A percentile compares a stretch with the other conserved stretches of the same genome.
Evolutionary conservation across 2,888 invertebrate species (phyloP).

Genomic region (Sphaerophoria taeniata): DNA sequence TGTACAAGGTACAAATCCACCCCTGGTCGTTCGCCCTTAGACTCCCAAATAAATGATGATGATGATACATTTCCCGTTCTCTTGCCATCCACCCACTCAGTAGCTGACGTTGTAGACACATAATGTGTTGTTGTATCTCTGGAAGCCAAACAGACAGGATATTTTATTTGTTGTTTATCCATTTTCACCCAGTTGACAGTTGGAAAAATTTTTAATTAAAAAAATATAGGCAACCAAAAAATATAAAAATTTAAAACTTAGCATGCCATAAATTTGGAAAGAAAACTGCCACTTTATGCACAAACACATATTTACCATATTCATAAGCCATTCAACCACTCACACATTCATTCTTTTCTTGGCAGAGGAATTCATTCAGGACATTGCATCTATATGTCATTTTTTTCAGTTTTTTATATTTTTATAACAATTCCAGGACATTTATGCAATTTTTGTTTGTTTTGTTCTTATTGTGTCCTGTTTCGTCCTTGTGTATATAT

Average conservation of each 20-base stretch:
- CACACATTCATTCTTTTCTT: constrained; percentile 13
- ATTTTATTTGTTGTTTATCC: constrained; percentile 65
- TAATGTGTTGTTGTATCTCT: constrained; percentile 1
- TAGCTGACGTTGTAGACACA: not conserved
- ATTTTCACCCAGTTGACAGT: constrained; percentile 75
- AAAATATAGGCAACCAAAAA: constrained; percentile 56
- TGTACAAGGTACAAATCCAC: constrained; percentile 4
- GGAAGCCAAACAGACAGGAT: constrained; percentile 54
- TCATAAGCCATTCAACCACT: not conserved
- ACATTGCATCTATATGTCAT: constrained; percentile 59
- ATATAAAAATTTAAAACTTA: constrained; percentile 19
- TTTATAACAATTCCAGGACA: constrained; percentile 47
- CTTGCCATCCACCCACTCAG: constrained; percentile 20
- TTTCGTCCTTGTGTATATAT: constrained; percentile 41
- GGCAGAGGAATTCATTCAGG: constrained; percentile 36
- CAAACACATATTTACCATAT: not conserved
- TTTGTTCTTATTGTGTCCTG: constrained; percentile 7
- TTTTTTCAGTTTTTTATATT: constrained; percentile 1
- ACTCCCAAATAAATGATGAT: constrained; percentile 48
- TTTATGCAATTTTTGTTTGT: not conserved
- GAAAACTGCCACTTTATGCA: constrained; percentile 37
- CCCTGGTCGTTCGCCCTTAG: constrained; percentile 53
- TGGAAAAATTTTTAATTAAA: constrained; percentile 76
- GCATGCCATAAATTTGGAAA: constrained; percentile 58
- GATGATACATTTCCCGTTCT: constrained; percentile 55